Percentiles rank a stretch among this genome's conserved stretches.
Conservation (phyloP, 2,113 vertebrate species). For the Sakesphorus luctuosus region DNA sequence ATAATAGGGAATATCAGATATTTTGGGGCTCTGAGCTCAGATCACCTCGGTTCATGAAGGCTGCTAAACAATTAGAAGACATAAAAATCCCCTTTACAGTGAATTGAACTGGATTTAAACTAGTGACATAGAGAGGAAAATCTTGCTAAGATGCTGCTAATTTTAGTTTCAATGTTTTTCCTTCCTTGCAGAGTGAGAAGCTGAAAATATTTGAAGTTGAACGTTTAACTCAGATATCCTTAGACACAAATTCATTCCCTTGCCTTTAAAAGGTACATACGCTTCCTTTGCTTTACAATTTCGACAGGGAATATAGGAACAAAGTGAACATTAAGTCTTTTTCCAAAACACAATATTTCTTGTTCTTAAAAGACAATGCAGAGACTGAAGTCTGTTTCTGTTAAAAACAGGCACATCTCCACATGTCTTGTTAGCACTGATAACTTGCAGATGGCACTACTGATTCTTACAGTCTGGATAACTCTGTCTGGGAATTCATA, state of each 20-base stretch:
- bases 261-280: background rate
- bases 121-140: background rate
- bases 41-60: background rate
- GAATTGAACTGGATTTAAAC: background rate
- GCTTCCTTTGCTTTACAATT: background rate
- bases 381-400: background rate
- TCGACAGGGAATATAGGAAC: background rate
- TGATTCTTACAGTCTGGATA: background rate
- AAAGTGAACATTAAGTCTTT: background rate
- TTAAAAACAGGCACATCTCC: background rate
- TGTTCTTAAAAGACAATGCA: background rate
- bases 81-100: background rate
- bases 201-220: background rate
- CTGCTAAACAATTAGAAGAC: background rate
- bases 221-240: background rate
- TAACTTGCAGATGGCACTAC: background rate
- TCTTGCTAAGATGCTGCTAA: background rate
- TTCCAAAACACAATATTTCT: background rate
- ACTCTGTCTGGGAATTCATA: background rate
- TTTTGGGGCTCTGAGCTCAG: background rate
- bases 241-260: background rate
- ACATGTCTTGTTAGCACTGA: background rate
- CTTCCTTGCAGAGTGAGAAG: background rate
- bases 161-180: background rate
- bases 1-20: background rate